Percentiles rank a stretch among this genome's conserved stretches.
Conservation (phyloP, 1,140 invertebrate genomes). For the Sinella curviseta region DNA sequence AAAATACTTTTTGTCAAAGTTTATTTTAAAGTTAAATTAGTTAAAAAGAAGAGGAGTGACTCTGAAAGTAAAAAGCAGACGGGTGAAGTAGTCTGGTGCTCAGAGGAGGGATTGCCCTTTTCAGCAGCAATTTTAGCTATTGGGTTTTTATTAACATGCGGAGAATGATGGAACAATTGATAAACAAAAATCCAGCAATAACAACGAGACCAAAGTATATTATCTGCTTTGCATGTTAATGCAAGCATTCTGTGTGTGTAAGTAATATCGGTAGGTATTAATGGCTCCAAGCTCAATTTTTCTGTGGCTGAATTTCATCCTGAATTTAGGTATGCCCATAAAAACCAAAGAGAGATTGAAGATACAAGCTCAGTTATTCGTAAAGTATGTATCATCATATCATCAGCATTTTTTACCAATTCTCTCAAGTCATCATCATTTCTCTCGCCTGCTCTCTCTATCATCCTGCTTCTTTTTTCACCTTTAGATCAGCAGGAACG, state of each 20-base stretch:
- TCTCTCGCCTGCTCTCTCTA: neutral
- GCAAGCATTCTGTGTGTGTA: neutral
- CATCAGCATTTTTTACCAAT: neutral
- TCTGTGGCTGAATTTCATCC: neutral
- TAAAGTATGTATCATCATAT: slow-evolving; percentile 2
- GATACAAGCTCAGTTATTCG: neutral
- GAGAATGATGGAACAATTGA: slow-evolving; percentile 1
- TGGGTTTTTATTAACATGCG: neutral
- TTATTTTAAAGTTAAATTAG: too few species aligned
- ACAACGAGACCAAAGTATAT: neutral
- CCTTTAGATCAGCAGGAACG: neutral
- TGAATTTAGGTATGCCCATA: neutral
- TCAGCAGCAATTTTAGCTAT: slow-evolving; percentile 6
- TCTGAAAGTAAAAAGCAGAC: too few species aligned
- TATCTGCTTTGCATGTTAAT: slow-evolving; percentile 22
- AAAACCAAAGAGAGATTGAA: neutral
- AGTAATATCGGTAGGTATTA: neutral
- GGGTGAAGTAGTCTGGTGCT: too few species aligned
- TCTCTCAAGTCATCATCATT: neutral
- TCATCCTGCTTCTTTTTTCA: neutral
- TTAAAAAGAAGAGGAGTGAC: too few species aligned
- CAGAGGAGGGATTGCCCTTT: neutral
- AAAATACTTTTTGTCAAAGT: too few species aligned
- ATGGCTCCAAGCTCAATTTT: neutral
- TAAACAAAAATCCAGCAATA: slow-evolving; percentile 8